Evolutionary conservation across 2,797 vertebrate genomes (phyloP).

Genomic region (Poecilia gillii): DNA sequence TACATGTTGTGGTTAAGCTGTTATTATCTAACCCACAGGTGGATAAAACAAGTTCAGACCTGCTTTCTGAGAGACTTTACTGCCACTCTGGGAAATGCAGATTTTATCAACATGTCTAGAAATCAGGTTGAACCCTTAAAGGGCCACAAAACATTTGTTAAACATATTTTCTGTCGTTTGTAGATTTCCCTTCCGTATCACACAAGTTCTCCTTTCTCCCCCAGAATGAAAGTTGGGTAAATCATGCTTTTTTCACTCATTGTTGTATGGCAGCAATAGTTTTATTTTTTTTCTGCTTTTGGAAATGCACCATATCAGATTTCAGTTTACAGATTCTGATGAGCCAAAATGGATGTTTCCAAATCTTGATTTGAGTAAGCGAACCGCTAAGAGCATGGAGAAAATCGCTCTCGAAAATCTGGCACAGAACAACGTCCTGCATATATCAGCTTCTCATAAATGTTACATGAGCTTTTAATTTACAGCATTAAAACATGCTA

Average conservation of each 20-base stretch:
- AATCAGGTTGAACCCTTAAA: constrained; percentile 13
- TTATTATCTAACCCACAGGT: constrained; percentile 55
- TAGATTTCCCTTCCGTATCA: not conserved
- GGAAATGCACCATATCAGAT: constrained; percentile 56
- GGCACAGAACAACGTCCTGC: constrained; percentile 53
- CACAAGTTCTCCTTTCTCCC: constrained; percentile 8
- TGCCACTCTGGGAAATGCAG: constrained; percentile 36
- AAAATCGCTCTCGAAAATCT: constrained; percentile 71
- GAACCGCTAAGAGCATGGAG: constrained; percentile 51
- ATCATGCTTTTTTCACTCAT: constrained; percentile 18
- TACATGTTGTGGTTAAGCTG: constrained; percentile 42
- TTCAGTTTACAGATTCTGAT: constrained; percentile 54
- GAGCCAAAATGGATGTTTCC: constrained; percentile 56
- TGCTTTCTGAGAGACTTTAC: constrained; percentile 31
- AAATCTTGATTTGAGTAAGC: constrained; percentile 62
- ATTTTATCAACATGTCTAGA: constrained; percentile 37
- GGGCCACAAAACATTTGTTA: constrained; percentile 21
- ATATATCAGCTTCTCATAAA: constrained; percentile 64
- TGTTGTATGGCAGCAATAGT: constrained; percentile 11
- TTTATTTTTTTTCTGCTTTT: constrained; percentile 12
- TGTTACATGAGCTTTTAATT: constrained; percentile 78
- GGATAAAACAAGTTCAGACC: constrained; percentile 51
- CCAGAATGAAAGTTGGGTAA: constrained; percentile 14
- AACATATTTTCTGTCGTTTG: constrained; percentile 19
- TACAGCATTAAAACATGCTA: constrained; percentile 75